Evolutionary conservation across 2,113 vertebrate genomes (phyloP), one percentile per base, ranked within the genome.

Genomic region (Elephantulus edwardii): DNA sequence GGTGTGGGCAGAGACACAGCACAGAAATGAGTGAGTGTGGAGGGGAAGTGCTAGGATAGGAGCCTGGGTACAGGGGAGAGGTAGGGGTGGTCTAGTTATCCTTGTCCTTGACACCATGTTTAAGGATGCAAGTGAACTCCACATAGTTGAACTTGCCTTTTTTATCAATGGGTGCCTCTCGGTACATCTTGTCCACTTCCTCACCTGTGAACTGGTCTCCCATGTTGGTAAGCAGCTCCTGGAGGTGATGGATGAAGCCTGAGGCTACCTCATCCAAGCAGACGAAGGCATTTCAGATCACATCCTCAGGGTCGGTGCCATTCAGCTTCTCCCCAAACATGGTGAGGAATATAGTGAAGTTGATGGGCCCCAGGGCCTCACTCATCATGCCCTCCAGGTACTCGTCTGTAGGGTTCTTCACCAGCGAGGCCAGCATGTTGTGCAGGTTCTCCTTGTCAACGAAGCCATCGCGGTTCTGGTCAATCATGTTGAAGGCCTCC

Each of bases 321-420:
- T n/a, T n/a, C n/a, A n/a, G n/a, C n/a, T n/a, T n/a, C n/a, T n/a
- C n/a, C n/a, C n/a, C n/a, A n/a, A n/a, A n/a, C n/a, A n/a, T n/a
- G n/a, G n/a, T n/a, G n/a, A n/a, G n/a, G n/a, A n/a, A n/a, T n/a
- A n/a, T n/a, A n/a, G n/a, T n/a, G n/a, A n/a, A n/a, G n/a, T n/a
- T n/a, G n/a, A n/a, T n/a, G n/a, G n/a, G n/a, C n/a, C n/a, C n/a
- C n/a, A n/a, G n/a, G n/a, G n/a, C n/a, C n/a, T n/a, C n/a, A n/a
- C n/a, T n/a, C n/a, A n/a, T n/a, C n/a, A n/a, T n/a, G n/a, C n/a
- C 99, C 99, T 99, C 99, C 96, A 99, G 99, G 48, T 99, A 99
- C 91, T 99, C 99, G 0, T 99, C 99, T 0, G 99, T 99, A n/a
- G n/a, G n/a, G n/a, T n/a, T n/a, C n/a, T n/a, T n/a, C n/a, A n/a